Evolutionary conservation across 2,113 vertebrate species (phyloP).

Genomic region (Azemiops feae): DNA sequence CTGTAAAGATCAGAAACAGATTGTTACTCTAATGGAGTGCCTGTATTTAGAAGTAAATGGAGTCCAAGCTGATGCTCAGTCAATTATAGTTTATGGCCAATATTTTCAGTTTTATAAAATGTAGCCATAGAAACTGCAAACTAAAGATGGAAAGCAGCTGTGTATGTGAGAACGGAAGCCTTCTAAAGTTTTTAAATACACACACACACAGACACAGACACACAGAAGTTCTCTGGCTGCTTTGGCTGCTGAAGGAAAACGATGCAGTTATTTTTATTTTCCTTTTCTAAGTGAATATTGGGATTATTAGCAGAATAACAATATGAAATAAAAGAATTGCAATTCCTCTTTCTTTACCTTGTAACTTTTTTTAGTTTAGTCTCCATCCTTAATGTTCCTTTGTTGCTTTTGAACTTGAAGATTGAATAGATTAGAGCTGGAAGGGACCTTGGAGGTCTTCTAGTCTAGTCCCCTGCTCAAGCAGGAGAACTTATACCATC

Average conservation of each 20-base stretch:
- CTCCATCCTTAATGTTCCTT: neutral
- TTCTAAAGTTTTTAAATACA: neutral
- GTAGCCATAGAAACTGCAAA: neutral
- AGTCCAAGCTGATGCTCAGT: neutral
- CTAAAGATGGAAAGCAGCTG: neutral
- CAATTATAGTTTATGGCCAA: neutral
- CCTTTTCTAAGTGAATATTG: neutral
- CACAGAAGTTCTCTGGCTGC: neutral
- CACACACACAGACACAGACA: neutral
- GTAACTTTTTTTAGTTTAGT: neutral
- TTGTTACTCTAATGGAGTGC: neutral
- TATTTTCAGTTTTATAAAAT: neutral
- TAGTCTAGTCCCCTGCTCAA: no score
- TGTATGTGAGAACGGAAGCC: neutral
- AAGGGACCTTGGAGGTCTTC: no score
- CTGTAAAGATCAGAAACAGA: neutral
- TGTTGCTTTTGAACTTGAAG: neutral
- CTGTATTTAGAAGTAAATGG: neutral
- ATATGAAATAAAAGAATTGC: neutral
- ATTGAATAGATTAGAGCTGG: no score
- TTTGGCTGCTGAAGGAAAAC: neutral
- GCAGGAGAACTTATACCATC: no score
- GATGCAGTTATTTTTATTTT: neutral
- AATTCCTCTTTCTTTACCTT: neutral
- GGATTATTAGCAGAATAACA: neutral